Conservation (phyloP, 2,113 vertebrate species). For the Cololabis saira region DNA sequence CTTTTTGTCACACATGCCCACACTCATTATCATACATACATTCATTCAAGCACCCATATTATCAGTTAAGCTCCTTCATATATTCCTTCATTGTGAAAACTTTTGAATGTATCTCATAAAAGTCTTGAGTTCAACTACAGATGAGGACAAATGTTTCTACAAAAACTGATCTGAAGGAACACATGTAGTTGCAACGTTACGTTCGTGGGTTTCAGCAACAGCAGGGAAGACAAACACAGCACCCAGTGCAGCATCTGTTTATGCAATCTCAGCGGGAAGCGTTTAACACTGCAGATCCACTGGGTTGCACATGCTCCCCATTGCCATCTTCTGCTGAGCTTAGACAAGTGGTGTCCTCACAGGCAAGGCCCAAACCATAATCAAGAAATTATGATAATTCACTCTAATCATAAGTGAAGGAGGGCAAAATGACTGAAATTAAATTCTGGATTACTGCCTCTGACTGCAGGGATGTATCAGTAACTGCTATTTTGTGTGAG, state of each 20-base stretch:
- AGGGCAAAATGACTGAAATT: constrained; percentile 72
- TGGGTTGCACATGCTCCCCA: constrained; percentile 32
- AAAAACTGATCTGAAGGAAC: constrained; percentile 10
- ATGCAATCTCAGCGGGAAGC: constrained; percentile 23
- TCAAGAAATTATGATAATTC: constrained; percentile 86
- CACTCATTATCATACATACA: constrained; percentile 34
- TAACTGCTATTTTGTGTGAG: constrained; percentile 62
- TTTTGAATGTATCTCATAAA: neutral
- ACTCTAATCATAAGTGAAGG: constrained; percentile 83
- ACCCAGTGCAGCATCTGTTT: constrained; percentile 19
- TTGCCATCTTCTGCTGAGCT: constrained; percentile 47
- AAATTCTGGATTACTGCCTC: constrained; percentile 68
- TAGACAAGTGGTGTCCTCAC: constrained; percentile 70
- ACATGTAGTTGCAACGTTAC: constrained; percentile 4
- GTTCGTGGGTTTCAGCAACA: neutral
- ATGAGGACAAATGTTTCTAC: constrained; percentile 20
- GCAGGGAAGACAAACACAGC: constrained; percentile 18
- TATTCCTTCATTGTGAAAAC: neutral
- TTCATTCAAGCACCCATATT: constrained; percentile 6
- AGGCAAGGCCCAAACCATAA: constrained; percentile 74
- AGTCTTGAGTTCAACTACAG: neutral
- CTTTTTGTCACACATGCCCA: constrained; percentile 3
- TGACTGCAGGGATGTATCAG: constrained; percentile 45
- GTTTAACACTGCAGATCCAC: constrained; percentile 28
- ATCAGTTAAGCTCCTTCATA: constrained; percentile 2